Evolutionary conservation across 2,797 vertebrate genomes (phyloP).

Genomic region (Notoglanidium macrostoma): DNA sequence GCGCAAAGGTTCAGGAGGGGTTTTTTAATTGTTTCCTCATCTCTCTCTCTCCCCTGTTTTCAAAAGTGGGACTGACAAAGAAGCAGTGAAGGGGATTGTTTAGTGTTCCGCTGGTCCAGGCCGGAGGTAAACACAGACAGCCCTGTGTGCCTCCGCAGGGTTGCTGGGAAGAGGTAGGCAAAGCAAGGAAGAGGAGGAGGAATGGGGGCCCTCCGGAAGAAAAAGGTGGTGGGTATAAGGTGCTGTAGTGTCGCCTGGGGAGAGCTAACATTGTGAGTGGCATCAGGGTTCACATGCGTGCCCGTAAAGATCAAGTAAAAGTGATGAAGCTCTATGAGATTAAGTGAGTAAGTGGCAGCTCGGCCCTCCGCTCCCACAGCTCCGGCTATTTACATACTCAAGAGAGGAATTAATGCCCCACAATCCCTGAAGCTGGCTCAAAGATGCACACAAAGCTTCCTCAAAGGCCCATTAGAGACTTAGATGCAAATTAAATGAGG

Average conservation of each 20-base stretch:
- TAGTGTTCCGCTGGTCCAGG: conserved; percentile 74
- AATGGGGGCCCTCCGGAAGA: conserved; percentile 66
- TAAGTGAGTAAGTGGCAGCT: conserved; percentile 74
- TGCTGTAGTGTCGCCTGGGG: conserved; percentile 66
- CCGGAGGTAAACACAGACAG: conserved; percentile 75
- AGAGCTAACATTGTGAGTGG: conserved; percentile 67
- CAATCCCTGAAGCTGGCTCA: conserved; percentile 67
- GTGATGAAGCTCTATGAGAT: conserved; percentile 74
- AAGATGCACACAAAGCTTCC: conserved; percentile 72
- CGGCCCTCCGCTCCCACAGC: conserved; percentile 74
- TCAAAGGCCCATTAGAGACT: conserved; percentile 71
- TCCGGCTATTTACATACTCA: conserved; percentile 73
- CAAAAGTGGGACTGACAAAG: conserved; percentile 76
- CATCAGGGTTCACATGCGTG: conserved; percentile 73
- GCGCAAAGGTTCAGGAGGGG: conserved; percentile 71
- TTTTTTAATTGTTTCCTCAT: conserved; percentile 78
- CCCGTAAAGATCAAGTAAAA: conserved; percentile 65
- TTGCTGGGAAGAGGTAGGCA: conserved; percentile 47
- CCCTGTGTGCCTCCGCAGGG: conserved; percentile 62
- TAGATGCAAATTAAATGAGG: conserved; percentile 72
- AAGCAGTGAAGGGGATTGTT: conserved; percentile 77
- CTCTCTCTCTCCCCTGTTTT: conserved; percentile 60
- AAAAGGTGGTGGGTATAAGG: conserved; percentile 63
- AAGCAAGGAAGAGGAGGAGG: conserved; percentile 46
- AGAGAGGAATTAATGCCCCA: conserved; percentile 73